Evolutionary conservation across 2,113 vertebrate genomes (phyloP).

Genomic region (Proteles cristata): DNA sequence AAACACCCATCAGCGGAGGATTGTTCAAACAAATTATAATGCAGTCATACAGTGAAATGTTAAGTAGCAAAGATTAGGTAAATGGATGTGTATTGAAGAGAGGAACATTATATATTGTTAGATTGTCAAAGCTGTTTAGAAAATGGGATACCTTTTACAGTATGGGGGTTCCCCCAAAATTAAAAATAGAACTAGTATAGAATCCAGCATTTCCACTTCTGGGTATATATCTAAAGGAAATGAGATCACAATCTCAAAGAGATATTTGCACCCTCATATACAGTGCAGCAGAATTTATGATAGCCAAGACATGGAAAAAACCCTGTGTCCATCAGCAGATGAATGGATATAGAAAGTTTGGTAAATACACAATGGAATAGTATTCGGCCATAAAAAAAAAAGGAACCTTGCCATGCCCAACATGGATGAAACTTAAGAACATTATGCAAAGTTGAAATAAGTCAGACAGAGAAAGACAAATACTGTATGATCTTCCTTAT

Average conservation of each 20-base stretch:
- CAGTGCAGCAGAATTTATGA: not conserved
- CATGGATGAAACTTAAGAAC: not conserved
- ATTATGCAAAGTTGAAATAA: not conserved
- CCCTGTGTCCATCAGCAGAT: not conserved
- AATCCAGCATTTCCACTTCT: not conserved
- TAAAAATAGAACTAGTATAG: not conserved
- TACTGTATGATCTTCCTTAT: not conserved
- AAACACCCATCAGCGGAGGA: not conserved
- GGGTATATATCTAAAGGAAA: not conserved
- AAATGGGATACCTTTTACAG: not conserved
- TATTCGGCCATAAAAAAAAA: not conserved
- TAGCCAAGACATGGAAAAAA: not conserved
- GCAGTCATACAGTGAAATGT: not conserved
- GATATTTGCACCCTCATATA: not conserved
- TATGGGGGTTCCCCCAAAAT: not conserved
- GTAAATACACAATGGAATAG: not conserved
- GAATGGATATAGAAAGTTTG: not conserved
- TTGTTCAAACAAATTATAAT: not conserved
- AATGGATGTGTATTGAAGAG: slow-evolving; percentile 7
- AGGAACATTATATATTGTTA: not conserved
- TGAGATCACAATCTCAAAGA: not conserved
- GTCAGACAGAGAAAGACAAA: not conserved
- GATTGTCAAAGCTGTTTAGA: not conserved
- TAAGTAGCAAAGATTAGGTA: not conserved
- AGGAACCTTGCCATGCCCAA: not conserved